These are phyloP conservation scores for Aphaenogaster rudis DNA, from an alignment of 1,140 invertebrate genomes.

Conservation along the genomic window DNA sequence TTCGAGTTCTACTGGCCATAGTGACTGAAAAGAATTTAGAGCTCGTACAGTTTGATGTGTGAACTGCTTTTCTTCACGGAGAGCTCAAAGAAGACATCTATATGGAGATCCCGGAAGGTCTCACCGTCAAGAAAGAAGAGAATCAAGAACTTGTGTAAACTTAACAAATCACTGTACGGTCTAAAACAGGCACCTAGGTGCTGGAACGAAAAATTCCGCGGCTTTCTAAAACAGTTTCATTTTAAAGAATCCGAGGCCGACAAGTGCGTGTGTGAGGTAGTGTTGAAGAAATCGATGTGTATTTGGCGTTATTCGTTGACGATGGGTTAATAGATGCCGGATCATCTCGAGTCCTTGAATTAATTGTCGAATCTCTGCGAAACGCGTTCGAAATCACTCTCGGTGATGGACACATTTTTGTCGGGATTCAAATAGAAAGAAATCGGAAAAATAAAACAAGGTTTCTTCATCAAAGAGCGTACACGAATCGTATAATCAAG, in stretches of 20 bases:
- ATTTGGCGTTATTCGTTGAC: neutral
- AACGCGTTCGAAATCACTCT: neutral
- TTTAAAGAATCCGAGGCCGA: neutral
- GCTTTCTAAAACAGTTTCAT: neutral
- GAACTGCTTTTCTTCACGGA: no score
- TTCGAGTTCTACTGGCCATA: no score
- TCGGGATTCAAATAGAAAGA: neutral
- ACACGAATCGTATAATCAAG: neutral
- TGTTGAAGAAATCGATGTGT: neutral
- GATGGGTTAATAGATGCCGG: neutral
- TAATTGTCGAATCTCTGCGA: neutral
- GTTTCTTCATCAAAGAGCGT: neutral
- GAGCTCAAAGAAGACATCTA: neutral
- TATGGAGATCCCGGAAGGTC: neutral
- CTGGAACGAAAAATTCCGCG: neutral
- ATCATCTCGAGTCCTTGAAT: neutral
- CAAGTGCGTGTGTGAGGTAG: neutral
- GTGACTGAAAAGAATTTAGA: no score
- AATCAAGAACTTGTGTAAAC: neutral
- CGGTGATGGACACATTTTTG: neutral
- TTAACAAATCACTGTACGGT: neutral
- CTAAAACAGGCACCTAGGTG: constrained; percentile 12
- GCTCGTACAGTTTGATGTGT: no score
- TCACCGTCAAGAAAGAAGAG: neutral
- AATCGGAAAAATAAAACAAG: neutral